Evolutionary conservation across 2,113 vertebrate species (phyloP), one percentile per base, ranked within the genome.

Genomic region (Eleginops maclovinus): DNA sequence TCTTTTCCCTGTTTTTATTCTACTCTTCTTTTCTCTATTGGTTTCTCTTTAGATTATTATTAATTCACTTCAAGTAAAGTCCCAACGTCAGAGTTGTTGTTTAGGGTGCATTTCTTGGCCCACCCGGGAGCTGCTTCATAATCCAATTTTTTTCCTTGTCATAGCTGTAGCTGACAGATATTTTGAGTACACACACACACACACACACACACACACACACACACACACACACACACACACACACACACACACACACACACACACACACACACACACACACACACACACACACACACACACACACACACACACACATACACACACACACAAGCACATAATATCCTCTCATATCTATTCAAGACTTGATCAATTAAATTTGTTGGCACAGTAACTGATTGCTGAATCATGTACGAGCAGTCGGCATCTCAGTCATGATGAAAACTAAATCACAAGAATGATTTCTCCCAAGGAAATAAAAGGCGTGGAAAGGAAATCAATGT

Each of bases 261-360:
- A 31, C 31, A 31, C 31, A 31, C 5, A 6, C 31, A 31, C 31
- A 31, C 31, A 31, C 31, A 31, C 31, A 31, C 31, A 31, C 31
- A 31, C 5, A 31, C 6, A 7, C 31, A 31, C 31, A 7, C 6
- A 36, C 31, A 8, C 31, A 36, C 31, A 8, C 31, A 36, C 0
- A 8, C 31, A 7, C 6, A 8, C 31, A 26, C 43, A 79, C 49
- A 55, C 24, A 63, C 6, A 9, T 31, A 53, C 36, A 51, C 1
- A 26, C 56, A 60, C 49, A 47, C 58, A 72, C 17, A 54, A 11
- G 3, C 28, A 28, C 28, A 16, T 7, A 9, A 50, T 31, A 22
- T 40, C 55, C 16, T 41, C 75, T 77, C 47, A 66, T 86, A 44
- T 75, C 72, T 85, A 67, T 77, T 74, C 16, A 65, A 59, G 50